These are phyloP conservation scores for Tetranychus truncatus DNA, from an alignment of 2,888 invertebrate species.

Conservation along the genomic window DNA sequence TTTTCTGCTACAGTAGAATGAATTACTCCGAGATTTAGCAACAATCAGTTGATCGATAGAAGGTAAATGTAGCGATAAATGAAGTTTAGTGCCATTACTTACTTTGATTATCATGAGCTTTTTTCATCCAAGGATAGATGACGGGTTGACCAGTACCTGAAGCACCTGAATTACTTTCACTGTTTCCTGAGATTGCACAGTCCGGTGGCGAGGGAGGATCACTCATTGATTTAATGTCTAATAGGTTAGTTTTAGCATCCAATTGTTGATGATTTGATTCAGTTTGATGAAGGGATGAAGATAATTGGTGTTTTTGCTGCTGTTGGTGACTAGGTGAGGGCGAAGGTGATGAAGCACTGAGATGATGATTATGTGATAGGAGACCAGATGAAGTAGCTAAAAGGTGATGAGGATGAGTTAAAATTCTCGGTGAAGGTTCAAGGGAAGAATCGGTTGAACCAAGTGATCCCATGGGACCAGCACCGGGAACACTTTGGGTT, in stretches of 20 bases:
- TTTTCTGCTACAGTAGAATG: too few relatives aligned
- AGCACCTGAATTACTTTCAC: constrained; percentile 18
- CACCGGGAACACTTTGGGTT: not conserved
- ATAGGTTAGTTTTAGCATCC: not conserved
- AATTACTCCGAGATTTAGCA: too few relatives aligned
- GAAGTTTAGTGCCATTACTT: not conserved
- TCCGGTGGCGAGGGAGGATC: constrained; percentile 24
- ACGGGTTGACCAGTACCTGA: constrained; percentile 39
- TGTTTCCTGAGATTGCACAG: constrained; percentile 21
- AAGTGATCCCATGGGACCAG: not conserved
- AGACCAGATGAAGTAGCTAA: not conserved
- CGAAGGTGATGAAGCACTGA: not conserved
- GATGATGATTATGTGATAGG: not conserved
- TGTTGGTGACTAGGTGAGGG: not conserved
- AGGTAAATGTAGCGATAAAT: too few relatives aligned
- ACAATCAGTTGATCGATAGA: too few relatives aligned
- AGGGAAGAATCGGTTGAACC: too few relatives aligned
- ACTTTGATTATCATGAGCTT: constrained; percentile 52
- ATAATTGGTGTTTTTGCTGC: not conserved
- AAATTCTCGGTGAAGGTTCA: not conserved
- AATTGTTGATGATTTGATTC: not conserved
- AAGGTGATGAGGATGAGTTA: not conserved
- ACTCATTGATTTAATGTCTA: not conserved
- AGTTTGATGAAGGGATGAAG: not conserved
- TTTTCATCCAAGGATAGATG: constrained; percentile 98